Percentiles rank a stretch among this genome's conserved stretches.
Conservation (phyloP, 2,888 invertebrate species). For the Cotesia congregata region DNA sequence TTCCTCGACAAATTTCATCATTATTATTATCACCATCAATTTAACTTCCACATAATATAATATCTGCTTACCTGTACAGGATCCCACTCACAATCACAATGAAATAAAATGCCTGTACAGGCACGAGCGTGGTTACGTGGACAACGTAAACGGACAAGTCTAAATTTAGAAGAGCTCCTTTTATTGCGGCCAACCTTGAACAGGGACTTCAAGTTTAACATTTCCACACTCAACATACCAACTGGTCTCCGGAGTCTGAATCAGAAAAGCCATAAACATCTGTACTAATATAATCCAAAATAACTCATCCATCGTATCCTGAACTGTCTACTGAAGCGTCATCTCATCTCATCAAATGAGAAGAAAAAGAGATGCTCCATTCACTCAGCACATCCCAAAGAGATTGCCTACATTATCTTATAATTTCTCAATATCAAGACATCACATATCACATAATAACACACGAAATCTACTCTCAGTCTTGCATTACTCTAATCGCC, state of each 20-base stretch:
- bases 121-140: background rate
- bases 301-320: background rate
- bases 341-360: too few species aligned
- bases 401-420: too few species aligned
- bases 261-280: background rate
- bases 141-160: conserved; percentile 34
- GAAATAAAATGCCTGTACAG: conserved; percentile 5
- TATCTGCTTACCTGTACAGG: too few species aligned
- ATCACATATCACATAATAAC: background rate
- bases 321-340: too few species aligned
- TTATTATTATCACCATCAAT: too few species aligned
- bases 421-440: background rate
- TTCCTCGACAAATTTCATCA: background rate
- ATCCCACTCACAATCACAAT: conserved; percentile 19
- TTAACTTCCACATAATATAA: too few species aligned
- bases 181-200: conserved; percentile 37
- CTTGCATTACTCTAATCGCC: background rate
- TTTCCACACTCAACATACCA: background rate
- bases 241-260: too few species aligned
- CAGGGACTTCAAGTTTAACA: conserved; percentile 16
- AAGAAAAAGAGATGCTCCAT: background rate
- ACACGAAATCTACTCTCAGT: too few species aligned
- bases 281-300: background rate
- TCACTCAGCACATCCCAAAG: background rate
- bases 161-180: conserved; percentile 47